Percentiles rank a stretch among this genome's conserved stretches.
Conservation (phyloP, 2,113 vertebrate species). For the Prolemur simus region DNA sequence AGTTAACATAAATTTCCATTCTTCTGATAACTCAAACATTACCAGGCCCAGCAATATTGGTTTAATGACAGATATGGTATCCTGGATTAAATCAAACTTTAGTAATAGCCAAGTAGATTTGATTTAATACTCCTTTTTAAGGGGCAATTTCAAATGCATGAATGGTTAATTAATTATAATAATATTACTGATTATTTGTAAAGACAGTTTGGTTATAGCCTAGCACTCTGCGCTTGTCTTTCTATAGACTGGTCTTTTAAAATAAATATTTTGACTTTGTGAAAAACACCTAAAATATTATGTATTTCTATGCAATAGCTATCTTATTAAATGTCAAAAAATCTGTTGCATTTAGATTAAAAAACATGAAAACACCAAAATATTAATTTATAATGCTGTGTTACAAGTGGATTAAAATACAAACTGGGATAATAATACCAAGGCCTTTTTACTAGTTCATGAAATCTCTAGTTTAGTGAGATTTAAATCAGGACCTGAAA, state of each 20-base stretch:
- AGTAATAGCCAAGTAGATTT: neutral
- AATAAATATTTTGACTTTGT: constrained; percentile 5
- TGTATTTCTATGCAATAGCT: neutral
- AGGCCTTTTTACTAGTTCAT: neutral
- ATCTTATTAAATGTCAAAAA: neutral
- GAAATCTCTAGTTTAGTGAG: constrained; percentile 30
- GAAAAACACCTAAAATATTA: neutral
- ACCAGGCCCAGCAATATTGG: neutral
- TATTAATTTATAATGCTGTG: neutral
- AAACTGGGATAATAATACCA: neutral
- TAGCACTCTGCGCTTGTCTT: neutral
- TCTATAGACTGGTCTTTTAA: neutral
- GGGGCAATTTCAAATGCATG: neutral
- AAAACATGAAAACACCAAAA: neutral
- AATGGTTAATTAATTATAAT: neutral
- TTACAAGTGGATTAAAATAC: neutral
- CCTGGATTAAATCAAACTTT: neutral
- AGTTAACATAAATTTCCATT: neutral
- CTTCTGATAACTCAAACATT: neutral
- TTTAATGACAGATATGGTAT: neutral
- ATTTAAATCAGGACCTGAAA: constrained; percentile 29
- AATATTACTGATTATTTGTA: neutral
- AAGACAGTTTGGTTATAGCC: neutral
- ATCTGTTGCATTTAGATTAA: neutral
- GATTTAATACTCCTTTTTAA: neutral